phyloP scores from a whole-genome alignment of 2,888 invertebrate genomes.

The Parasteatoda lunata region DNA sequence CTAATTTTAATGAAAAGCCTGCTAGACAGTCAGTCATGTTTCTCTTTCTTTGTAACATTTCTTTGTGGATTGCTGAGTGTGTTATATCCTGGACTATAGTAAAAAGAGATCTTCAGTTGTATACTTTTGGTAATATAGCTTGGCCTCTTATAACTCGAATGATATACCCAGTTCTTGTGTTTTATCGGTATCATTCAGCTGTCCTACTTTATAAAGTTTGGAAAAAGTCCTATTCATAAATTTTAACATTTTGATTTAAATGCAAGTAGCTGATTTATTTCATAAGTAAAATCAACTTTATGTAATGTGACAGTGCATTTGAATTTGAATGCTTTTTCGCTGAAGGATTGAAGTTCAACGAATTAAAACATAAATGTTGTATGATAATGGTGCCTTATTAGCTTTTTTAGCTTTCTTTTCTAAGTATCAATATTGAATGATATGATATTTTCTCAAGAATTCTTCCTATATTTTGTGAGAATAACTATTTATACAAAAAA shows the following conservation, averaged over 20 bases:
- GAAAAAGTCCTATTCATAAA: slow-evolving; percentile 68
- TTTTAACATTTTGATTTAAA: background rate
- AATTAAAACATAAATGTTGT: no score
- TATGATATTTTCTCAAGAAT: no score
- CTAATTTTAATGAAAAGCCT: slow-evolving; percentile 34
- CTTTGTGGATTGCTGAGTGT: slow-evolving; percentile 81
- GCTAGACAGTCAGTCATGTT: slow-evolving; percentile 77
- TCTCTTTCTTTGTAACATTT: slow-evolving; percentile 79
- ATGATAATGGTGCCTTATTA: no score
- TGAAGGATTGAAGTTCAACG: background rate
- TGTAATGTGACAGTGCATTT: background rate
- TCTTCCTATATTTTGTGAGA: no score
- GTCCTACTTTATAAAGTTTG: slow-evolving; percentile 78
- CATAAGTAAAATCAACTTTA: no score
- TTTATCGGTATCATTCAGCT: slow-evolving; percentile 79
- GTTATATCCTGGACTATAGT: slow-evolving; percentile 80
- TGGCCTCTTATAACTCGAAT: slow-evolving; percentile 81
- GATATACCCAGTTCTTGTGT: slow-evolving; percentile 80
- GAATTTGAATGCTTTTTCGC: background rate
- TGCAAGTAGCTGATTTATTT: no score
- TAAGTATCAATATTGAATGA: no score
- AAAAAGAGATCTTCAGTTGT: slow-evolving; percentile 78
- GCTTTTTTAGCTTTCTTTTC: no score
- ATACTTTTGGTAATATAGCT: slow-evolving; percentile 79
- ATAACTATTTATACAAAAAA: no score